A percentile compares a stretch with the other conserved stretches of the same genome.
These are phyloP conservation scores for Hypotaenidia philippensis DNA, from an alignment of 2,797 vertebrate species.

Conservation along the genomic window DNA sequence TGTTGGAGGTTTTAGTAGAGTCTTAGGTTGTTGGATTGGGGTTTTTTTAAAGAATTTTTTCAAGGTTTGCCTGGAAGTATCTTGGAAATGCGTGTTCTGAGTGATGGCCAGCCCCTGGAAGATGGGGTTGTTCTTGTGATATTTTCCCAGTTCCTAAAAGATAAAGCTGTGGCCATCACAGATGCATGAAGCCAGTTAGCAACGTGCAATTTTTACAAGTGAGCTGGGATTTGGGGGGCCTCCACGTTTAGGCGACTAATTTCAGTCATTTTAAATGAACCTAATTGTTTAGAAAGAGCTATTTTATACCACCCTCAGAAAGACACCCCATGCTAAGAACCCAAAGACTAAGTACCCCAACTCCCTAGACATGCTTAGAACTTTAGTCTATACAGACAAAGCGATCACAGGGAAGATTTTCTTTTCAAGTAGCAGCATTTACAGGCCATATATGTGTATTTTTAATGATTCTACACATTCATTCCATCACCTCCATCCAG, in stretches of 20 bases:
- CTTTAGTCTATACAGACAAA: not conserved
- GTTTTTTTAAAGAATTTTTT: not conserved
- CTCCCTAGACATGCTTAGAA: not conserved
- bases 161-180: not conserved
- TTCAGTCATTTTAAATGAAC: not conserved
- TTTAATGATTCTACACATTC: not conserved
- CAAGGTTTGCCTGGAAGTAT: not conserved
- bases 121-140: not conserved
- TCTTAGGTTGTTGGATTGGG: too few species aligned
- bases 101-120: not conserved
- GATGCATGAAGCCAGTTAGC: not conserved
- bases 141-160: not conserved
- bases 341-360: not conserved
- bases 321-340: not conserved
- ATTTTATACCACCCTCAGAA: not conserved
- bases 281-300: not conserved
- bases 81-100: not conserved
- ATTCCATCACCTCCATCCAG: not conserved
- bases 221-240: not conserved
- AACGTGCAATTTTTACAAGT: not conserved
- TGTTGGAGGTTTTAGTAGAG: not conserved
- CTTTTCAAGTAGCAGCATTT: not conserved
- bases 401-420: rapidly evolving
- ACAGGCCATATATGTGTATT: not conserved
- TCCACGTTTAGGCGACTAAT: not conserved